Conservation (phyloP, 2,797 vertebrate genomes). For the Acanthopagrus latus region DNA sequence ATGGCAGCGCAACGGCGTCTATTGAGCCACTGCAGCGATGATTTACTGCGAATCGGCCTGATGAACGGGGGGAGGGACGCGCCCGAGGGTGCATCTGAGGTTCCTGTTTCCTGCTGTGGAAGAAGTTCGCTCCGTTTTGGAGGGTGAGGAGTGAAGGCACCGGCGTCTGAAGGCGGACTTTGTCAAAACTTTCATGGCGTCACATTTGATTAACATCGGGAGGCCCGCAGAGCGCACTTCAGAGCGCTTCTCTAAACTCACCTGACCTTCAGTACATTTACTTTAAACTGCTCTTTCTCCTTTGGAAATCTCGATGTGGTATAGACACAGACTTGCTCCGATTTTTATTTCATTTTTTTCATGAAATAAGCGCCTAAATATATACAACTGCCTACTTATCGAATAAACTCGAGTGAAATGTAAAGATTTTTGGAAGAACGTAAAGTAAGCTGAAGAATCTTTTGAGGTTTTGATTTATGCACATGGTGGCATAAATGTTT, state of each 20-base stretch:
- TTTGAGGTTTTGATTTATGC: neutral
- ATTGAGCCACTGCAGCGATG: slow-evolving; percentile 60
- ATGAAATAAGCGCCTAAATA: neutral
- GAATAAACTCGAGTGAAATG: too few relatives aligned
- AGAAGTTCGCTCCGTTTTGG: neutral
- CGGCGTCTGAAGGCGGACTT: neutral
- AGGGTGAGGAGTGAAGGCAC: too few relatives aligned
- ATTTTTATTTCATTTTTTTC: too few relatives aligned
- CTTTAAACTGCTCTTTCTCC: neutral
- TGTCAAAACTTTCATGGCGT: neutral
- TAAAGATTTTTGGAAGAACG: neutral
- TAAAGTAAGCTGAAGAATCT: neutral
- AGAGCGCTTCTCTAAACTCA: neutral
- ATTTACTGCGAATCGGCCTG: slow-evolving; percentile 63
- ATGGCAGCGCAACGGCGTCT: slow-evolving; percentile 56
- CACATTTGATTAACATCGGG: too few relatives aligned
- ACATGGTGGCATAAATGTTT: neutral
- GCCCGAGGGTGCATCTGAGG: neutral
- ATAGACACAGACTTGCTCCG: neutral
- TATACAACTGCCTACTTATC: neutral
- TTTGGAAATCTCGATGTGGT: neutral
- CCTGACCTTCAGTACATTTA: neutral
- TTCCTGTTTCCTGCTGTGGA: slow-evolving; percentile 11
- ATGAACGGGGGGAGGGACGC: slow-evolving; percentile 23
- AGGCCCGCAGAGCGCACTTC: neutral